Conservation (phyloP, 2,797 vertebrate genomes). For the Lepus oiostolus region DNA sequence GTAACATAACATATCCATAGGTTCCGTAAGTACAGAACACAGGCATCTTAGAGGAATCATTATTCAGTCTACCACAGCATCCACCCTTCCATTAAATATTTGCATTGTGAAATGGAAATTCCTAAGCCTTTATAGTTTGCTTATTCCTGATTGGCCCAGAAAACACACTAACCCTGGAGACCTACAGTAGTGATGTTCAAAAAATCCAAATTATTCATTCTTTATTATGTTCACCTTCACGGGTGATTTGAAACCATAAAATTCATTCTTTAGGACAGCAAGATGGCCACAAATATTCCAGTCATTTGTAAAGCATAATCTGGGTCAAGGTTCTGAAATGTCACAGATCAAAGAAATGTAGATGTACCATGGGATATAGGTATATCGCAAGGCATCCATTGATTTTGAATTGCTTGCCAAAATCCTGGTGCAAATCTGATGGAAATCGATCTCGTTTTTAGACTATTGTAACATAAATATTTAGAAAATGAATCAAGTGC, state of each 20-base stretch:
- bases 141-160: constrained; percentile 14
- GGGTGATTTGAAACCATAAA: background rate
- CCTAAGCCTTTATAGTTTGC: background rate
- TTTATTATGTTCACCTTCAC: background rate
- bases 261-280: background rate
- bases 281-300: constrained; percentile 2
- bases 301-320: background rate
- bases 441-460: background rate
- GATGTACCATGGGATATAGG: background rate
- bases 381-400: background rate
- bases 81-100: background rate
- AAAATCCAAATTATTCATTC: constrained; percentile 13
- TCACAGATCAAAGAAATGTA: background rate
- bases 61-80: background rate
- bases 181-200: background rate
- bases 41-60: background rate
- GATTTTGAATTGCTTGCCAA: background rate
- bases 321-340: background rate
- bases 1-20: background rate
- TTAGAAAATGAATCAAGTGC: background rate
- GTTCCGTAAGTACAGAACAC: background rate
- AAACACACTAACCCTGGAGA: background rate
- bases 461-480: background rate
- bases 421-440: background rate
- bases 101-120: background rate